Base-by-base conservation (phyloP, 2,888 invertebrate genomes). In the Drosophila mimetica region DNA sequence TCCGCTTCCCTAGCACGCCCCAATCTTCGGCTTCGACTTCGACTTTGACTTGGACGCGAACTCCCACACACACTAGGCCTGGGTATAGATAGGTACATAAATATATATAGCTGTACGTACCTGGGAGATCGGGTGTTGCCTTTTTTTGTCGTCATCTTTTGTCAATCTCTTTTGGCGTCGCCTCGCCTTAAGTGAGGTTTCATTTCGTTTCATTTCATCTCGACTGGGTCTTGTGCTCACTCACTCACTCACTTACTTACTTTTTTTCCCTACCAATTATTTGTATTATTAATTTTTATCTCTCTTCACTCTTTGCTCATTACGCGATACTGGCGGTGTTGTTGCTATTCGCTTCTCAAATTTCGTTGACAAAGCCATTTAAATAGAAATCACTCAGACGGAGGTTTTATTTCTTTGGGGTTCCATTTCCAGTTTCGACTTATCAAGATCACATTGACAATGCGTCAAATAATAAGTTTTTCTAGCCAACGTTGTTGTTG, bases 321-420 rank as follows among this genome's bases (percentile, higher is more conserved):
- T 74, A 74, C 85, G 82, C 74, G 74, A 69, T 69, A 28, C 44
- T 44, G 42, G 42, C 22, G 42, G 7, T 25, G 71, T 74, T 74
- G 71, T 79, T 74, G 51, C 57, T 28, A 46, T 64, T 88, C 77
- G 54, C 67, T 83, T 83, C 84, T 80, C 77, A 65, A 75, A 83
- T 81, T 81, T 81, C 74, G 87, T 84, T 89, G 89, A 89, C 90
- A 89, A 89, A 84, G 85, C 77, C 85, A 89, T 89, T 89, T 85
- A 82, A 89, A 89, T 88, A 88, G 86, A 90, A 90, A 83, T 82
- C 83, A 81, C 77, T 89, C 89, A 87, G 79, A 78, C 78, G 46
- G 36, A 39, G 44, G 37, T 39, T 39, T 30, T 16, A 3, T n/a
- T 57, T 50, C 20, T 41, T 16, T 18, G 20, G 34, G 71, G 61